Evolutionary conservation across 2,888 invertebrate species (phyloP), one percentile per base, ranked within the genome.

Genomic region (Cotesia congregata): DNA sequence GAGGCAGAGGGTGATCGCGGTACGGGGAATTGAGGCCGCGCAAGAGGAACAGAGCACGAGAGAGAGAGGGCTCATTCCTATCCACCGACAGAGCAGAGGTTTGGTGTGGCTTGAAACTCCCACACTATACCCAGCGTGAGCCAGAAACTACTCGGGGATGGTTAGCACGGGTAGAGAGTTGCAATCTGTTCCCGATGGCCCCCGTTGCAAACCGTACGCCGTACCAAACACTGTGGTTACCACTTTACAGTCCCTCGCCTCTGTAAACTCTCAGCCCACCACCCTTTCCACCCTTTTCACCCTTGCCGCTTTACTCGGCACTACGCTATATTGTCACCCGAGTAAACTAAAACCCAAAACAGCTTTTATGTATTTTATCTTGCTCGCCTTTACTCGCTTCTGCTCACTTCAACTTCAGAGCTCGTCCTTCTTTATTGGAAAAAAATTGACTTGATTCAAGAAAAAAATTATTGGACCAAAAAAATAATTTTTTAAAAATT

Each of bases 161-260:
- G 82, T 78, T 77, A 76, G 80, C 74, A 77, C 77, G 76, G 79
- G 75, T 75, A 77, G 82, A 79, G 74, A 67, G 75, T 70, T 74
- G 77, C 86, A 87, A 86, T 87, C 87, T 86, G 87, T 86, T 87
- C 81, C 81, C 83, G 84, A 86, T 87, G 83, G 85, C 80, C 84
- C 82, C 82, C 83, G 30, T 30, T 30, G 30, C 30, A 30, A 30
- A 30, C 30, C 30, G 78, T 77, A 17, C 64, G 5, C 59, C 15
- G 20, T 62, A 81, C 82, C 81, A 81, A 82, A 81, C 82, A 84
- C 83, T 85, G 87, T 80, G 86, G 87, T 85, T 85, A 84, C 84
- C 85, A 83, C 86, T 88, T 86, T 85, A 86, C 84, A 85, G 83
- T 83, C 81, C 79, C 82, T 82, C 82, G 40, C 62, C 72, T 77